phyloP scores from a whole-genome alignment of 2,113 vertebrate genomes.

The Lophura nycthemera region DNA sequence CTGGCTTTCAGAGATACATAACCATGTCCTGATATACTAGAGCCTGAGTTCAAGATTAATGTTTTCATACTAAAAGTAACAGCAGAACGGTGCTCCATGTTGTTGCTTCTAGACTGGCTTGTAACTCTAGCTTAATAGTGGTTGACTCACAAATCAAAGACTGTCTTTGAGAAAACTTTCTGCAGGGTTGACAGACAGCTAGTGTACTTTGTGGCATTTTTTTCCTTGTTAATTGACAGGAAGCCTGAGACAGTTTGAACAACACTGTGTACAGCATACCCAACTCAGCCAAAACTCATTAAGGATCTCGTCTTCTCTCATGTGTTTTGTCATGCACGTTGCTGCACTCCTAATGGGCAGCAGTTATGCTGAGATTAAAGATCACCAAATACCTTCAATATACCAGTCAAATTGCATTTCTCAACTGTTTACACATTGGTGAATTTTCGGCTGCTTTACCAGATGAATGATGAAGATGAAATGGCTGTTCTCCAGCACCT shows the following conservation, averaged over 20 bases:
- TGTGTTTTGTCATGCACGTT: constrained; percentile 68
- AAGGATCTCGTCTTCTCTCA: constrained; percentile 72
- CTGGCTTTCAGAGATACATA: neutral
- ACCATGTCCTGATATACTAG: neutral
- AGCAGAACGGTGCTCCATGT: neutral
- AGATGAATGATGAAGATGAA: constrained; percentile 63
- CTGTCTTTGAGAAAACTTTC: constrained; percentile 62
- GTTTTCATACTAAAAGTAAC: constrained; percentile 12
- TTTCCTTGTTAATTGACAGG: constrained; percentile 73
- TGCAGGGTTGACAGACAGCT: constrained; percentile 54
- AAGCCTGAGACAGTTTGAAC: constrained; percentile 73
- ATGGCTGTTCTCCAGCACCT: constrained; percentile 50
- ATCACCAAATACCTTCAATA: constrained; percentile 77
- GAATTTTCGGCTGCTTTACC: constrained; percentile 55
- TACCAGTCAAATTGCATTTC: constrained; percentile 73
- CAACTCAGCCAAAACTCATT: constrained; percentile 76
- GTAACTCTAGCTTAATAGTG: constrained; percentile 5
- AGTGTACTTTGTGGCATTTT: constrained; percentile 66
- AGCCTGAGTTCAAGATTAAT: neutral
- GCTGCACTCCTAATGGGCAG: constrained; percentile 74
- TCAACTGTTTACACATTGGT: constrained; percentile 58
- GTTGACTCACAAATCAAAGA: constrained; percentile 61
- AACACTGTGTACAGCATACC: constrained; percentile 68
- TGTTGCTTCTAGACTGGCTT: neutral
- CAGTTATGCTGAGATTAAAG: constrained; percentile 75